phyloP scores from a whole-genome alignment of 2,113 vertebrate genomes.

The Suncus etruscus region DNA sequence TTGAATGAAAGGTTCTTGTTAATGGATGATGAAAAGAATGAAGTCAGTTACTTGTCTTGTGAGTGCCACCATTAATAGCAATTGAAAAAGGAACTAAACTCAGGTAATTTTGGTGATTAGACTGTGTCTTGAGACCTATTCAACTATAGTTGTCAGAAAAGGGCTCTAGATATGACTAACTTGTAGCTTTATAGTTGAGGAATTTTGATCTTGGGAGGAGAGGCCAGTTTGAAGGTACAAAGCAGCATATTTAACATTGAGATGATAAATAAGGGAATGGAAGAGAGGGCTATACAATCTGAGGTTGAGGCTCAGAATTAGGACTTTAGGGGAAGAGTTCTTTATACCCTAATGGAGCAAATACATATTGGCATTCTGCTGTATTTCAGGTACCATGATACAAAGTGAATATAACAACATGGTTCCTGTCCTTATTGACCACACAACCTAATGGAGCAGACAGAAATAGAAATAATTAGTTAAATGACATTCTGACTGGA shows the following conservation, averaged over 20 bases:
- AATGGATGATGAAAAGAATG: conserved; percentile 23
- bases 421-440: conserved; percentile 29
- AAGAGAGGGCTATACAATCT: background rate
- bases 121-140: conserved; percentile 1
- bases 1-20: conserved; percentile 13
- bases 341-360: background rate
- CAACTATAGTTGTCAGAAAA: conserved; percentile 25
- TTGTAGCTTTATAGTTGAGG: background rate
- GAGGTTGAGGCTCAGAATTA: background rate
- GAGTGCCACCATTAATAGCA: conserved; percentile 4
- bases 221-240: conserved; percentile 8
- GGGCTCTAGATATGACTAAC: background rate
- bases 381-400: background rate
- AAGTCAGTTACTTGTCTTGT: background rate
- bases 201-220: background rate
- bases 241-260: background rate
- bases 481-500: conserved; percentile 44
- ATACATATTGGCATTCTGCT: conserved; percentile 14
- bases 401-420: conserved; percentile 1
- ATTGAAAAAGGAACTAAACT: background rate
- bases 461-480: conserved; percentile 21
- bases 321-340: background rate
- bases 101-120: background rate
- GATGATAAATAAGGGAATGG: background rate
- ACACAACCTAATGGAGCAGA: background rate